Base-by-base conservation (phyloP, 2,797 vertebrate species). In the Lithobates sylvaticus region DNA sequence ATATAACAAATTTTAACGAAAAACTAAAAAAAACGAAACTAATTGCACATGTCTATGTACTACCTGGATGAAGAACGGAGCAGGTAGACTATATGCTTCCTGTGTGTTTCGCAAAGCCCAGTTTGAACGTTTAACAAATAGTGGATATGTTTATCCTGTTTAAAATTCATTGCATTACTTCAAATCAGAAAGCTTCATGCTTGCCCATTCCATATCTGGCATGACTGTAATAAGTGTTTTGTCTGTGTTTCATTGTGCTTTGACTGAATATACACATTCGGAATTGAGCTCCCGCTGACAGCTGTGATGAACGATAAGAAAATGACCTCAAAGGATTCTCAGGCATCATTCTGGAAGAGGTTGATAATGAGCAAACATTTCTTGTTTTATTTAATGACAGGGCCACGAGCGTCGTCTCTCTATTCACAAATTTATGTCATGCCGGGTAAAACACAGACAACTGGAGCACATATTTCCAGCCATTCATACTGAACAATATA, bases 341-440 rank as follows among this genome's bases (percentile, higher is more conserved):
- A 65, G 77, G 76, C 54, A 64, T 85, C 77, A 74, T 79, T 85
- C 69, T 47, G 76, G 76, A 26, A 79, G 78, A 85, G 84, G 84
- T 79, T 74, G 76, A 47, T 79, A 78, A 85, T 79, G 84, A 79
- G 78, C 61, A 72, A 67, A 73, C 76, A 27, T 54, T 68, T 65
- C 54, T 78, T 85, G 76, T 85, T 85, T 79, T 85, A 85, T 85
- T 79, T 85, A 85, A 85, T 85, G 84, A 79, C 84, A 85, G 42
- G 84, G 84, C 76, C 84, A 26, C 73, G 84, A 85, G 76, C 70
- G 47, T 34, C 78, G 69, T 72, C 76, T 74, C 61, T 42, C 84
- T 34, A 78, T 78, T 79, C 76, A 79, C 36, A 79, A 79, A 85
- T 85, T 78, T 85, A 79, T 79, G 76, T 85, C 69, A 72, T 50